Conservation (phyloP, 2,797 vertebrate species). For the Rhinogobio ventralis region DNA sequence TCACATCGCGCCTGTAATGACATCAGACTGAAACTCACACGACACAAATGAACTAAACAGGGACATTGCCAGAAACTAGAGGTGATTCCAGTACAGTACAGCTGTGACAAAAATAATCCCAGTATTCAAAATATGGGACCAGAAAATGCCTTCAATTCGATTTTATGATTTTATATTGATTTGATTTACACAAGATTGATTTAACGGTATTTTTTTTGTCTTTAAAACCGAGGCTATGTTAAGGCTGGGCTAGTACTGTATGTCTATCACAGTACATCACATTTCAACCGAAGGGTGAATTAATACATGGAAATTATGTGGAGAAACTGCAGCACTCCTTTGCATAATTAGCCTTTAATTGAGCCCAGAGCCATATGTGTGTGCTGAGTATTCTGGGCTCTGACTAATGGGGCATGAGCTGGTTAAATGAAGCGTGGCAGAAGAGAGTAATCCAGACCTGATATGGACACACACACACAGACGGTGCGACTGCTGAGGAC, state of each 20-base stretch:
- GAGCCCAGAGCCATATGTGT: conserved; percentile 23
- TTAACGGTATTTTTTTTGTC: too few relatives aligned
- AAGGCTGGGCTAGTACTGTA: background rate
- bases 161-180: background rate
- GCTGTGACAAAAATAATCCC: background rate
- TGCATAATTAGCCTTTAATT: conserved; percentile 31
- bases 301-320: conserved; percentile 16
- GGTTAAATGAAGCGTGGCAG: conserved; percentile 29
- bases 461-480: conserved; percentile 13
- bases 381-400: conserved; percentile 18
- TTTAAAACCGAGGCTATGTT: background rate
- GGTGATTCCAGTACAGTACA: background rate
- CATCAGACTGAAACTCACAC: conserved; percentile 31
- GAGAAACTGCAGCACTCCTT: conserved; percentile 15
- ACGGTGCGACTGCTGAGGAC: background rate
- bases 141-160: background rate
- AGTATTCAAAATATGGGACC: background rate
- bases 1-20: conserved; percentile 23
- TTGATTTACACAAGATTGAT: too few relatives aligned
- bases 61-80: background rate
- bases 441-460: conserved; percentile 32
- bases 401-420: conserved; percentile 30
- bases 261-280: background rate
- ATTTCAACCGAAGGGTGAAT: conserved; percentile 18
- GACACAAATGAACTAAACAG: conserved; percentile 63